These are phyloP conservation scores for Rhagonycha fulva DNA, from an alignment of 2,888 invertebrate genomes.

Conservation along the genomic window DNA sequence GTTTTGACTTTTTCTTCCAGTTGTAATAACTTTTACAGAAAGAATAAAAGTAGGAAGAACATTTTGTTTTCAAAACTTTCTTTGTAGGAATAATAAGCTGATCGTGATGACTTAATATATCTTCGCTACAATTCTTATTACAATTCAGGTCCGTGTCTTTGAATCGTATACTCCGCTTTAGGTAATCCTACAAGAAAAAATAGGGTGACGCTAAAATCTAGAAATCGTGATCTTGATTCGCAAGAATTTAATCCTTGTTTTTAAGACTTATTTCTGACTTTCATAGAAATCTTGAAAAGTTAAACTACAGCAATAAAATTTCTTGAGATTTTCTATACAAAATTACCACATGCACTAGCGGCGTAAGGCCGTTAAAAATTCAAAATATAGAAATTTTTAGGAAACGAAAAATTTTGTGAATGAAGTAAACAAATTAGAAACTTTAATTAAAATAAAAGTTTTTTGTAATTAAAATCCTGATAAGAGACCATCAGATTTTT, in stretches of 20 bases:
- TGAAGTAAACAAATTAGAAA: too few relatives aligned
- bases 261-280: not conserved
- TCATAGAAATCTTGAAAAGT: not conserved
- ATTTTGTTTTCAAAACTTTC: not conserved
- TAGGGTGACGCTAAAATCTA: not conserved
- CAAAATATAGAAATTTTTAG: too few relatives aligned
- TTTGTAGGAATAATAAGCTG: not conserved
- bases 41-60: not conserved
- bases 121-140: not conserved
- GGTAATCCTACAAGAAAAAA: not conserved
- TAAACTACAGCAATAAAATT: too few relatives aligned
- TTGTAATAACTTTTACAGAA: not conserved
- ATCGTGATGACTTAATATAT: not conserved
- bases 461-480: too few relatives aligned
- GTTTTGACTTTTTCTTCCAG: not conserved
- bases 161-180: not conserved
- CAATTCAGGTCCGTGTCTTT: not conserved
- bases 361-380: too few relatives aligned
- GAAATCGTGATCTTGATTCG: not conserved
- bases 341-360: too few relatives aligned
- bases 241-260: not conserved
- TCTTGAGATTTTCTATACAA: too few relatives aligned
- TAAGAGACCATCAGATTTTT: too few relatives aligned
- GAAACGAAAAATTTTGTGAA: too few relatives aligned
- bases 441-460: too few relatives aligned